Evolutionary conservation across 2,797 vertebrate species (phyloP).

Genomic region (Cheirogaleus major): DNA sequence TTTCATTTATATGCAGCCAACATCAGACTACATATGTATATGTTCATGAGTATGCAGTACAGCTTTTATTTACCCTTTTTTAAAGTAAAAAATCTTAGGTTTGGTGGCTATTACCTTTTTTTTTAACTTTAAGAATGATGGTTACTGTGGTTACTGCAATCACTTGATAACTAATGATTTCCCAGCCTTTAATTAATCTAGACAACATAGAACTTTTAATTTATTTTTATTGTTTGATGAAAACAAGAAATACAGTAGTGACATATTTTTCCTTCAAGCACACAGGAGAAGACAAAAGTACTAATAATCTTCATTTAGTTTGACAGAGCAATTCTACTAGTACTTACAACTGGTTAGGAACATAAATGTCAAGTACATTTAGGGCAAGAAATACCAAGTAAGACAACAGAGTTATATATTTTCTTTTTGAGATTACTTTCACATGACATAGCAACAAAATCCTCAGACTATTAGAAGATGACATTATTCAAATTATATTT

Average conservation of each 20-base stretch:
- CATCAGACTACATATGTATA: background rate
- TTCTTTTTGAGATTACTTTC: conserved; percentile 57
- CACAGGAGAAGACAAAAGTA: conserved; percentile 48
- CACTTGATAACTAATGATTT: conserved; percentile 16
- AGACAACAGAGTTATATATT: conserved; percentile 14
- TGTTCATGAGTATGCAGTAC: background rate
- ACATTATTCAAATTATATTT: conserved; percentile 59
- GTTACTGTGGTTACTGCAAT: background rate
- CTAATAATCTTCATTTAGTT: background rate
- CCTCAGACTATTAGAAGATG: conserved; percentile 42
- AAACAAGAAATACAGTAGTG: conserved; percentile 62
- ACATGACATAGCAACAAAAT: conserved; percentile 61
- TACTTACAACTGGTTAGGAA: conserved; percentile 53
- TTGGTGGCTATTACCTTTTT: background rate
- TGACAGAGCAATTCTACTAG: conserved; percentile 46
- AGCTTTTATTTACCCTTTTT: background rate
- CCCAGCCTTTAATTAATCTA: background rate
- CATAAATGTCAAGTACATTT: conserved; percentile 55
- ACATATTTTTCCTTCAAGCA: conserved; percentile 56
- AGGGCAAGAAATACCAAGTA: conserved; percentile 52
- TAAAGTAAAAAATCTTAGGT: background rate
- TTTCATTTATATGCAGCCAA: background rate
- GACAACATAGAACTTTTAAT: conserved; percentile 53
- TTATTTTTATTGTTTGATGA: conserved; percentile 65
- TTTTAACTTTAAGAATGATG: background rate